phyloP scores from a whole-genome alignment of 2,797 vertebrate species.

The Pseudochirops cupreus region DNA sequence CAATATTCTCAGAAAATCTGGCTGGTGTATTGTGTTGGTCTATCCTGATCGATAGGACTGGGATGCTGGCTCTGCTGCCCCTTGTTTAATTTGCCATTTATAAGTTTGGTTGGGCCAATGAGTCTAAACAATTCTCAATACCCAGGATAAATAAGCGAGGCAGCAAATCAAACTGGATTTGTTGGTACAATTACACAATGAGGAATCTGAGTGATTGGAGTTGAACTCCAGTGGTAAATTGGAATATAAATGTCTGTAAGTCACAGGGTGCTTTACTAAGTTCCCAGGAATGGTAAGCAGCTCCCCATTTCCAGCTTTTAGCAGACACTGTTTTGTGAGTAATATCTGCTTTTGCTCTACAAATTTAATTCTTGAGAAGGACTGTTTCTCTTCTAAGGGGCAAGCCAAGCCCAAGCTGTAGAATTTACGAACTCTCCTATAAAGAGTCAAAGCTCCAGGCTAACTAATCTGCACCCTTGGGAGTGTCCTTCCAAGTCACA shows the following conservation, averaged over 20 bases:
- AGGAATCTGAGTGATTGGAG: conserved; percentile 30
- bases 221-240: not conserved
- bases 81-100: conserved; percentile 67
- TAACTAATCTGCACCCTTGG: not conserved
- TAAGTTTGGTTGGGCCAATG: conserved; percentile 34
- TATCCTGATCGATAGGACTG: conserved; percentile 4
- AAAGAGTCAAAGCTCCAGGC: not conserved
- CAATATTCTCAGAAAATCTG: conserved; percentile 60
- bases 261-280: not conserved
- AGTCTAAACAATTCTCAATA: conserved; percentile 50
- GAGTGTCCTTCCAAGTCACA: not conserved
- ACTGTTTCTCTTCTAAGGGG: not conserved
- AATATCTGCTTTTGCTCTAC: conserved; percentile 4
- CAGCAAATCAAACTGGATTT: conserved; percentile 57
- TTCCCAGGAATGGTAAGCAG: not conserved
- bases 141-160: conserved; percentile 59
- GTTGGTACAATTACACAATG: conserved; percentile 12
- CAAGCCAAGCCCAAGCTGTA: not conserved
- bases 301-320: not conserved
- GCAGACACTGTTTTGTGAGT: not conserved
- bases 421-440: not conserved
- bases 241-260: conserved; percentile 46
- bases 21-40: not conserved
- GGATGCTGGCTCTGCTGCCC: not conserved
- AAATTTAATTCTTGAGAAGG: conserved; percentile 14